A percentile compares a stretch with the other conserved stretches of the same genome.
These are phyloP conservation scores for Drosophila chauvacae DNA, from an alignment of 1,140 invertebrate genomes.

Conservation along the genomic window DNA sequence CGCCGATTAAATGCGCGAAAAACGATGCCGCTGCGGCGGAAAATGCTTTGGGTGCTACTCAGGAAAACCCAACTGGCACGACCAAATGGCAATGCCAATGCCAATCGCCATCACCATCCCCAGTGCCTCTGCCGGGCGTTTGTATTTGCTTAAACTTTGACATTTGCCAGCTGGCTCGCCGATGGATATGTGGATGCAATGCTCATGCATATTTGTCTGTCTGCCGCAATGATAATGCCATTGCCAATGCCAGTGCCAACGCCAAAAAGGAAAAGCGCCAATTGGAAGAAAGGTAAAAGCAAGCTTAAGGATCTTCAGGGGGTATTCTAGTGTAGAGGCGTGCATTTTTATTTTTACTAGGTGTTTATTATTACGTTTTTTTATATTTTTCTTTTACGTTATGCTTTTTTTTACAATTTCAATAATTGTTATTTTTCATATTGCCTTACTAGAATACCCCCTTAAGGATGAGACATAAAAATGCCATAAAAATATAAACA, in stretches of 20 bases:
- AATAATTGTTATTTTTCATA: too few relatives aligned
- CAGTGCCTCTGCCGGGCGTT: constrained; percentile 43
- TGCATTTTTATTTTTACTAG: too few relatives aligned
- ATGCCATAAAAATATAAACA: not conserved
- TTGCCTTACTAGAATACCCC: too few relatives aligned
- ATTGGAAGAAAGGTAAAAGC: constrained; percentile 56
- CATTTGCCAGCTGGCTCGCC: constrained; percentile 69
- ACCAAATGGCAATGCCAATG: constrained; percentile 52
- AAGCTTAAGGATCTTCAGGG: constrained; percentile 12
- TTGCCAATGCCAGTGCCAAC: constrained; percentile 35
- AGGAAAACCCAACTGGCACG: constrained; percentile 59
- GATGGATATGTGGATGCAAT: constrained; percentile 41
- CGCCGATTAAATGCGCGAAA: constrained; percentile 76
- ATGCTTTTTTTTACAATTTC: too few relatives aligned
- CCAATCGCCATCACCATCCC: constrained; percentile 29
- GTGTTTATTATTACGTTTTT: too few relatives aligned
- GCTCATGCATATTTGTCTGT: constrained; percentile 46
- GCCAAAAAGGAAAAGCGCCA: constrained; percentile 67
- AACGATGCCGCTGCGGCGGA: constrained; percentile 45
- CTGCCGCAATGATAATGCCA: constrained; percentile 43
- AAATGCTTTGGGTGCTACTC: constrained; percentile 74
- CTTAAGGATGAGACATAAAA: constrained; percentile 7
- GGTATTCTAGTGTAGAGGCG: too few relatives aligned
- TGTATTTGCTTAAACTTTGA: constrained; percentile 80
- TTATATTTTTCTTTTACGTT: too few relatives aligned